Evolutionary conservation across 2,113 vertebrate genomes (phyloP), one percentile per base, ranked within the genome.

Genomic region (Euleptes europaea): DNA sequence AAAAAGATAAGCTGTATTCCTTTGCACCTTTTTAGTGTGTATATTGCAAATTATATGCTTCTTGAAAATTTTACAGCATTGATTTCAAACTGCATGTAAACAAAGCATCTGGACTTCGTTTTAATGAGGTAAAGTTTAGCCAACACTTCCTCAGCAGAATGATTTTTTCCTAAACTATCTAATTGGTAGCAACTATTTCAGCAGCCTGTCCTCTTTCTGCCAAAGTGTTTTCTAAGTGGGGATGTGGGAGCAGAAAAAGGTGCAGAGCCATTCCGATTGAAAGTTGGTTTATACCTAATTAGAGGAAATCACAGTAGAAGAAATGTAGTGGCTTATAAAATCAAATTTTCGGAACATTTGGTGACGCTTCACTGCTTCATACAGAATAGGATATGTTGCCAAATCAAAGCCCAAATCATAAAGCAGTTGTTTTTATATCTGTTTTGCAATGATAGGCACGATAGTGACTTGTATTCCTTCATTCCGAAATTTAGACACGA

Each of bases 111-210:
- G 91, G 88, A 88, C 85, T 95, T 95, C 84, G 69, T 93, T 92
- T 93, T 94, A 93, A 95, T 90, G 88, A 95, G 92, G 94, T 92
- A 91, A 94, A 93, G 81, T 93, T 95, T 94, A 82, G 66, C 90
- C 87, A 93, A 90, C 49, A 21, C 70, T 89, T 93, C 91, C 92
- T 93, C 91, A 82, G 84, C 1, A 26, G 92, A 92, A 93, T 92
- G 89, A 66, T 83, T 90, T 93, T 85, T 84, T 5, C 49, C 13
- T 44, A 47, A 19, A 69, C 71, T 78, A 66, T 90, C 60, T 92
- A 95, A 96, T 89, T 94, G 90, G 90, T 81, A 94, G 87, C 78
- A 92, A 87, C 81, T 66, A 82, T 84, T 93, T 94, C 87, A 93
- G 91, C 86, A 90, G 70, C 0, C 0, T 94, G 86, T 89, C 87